phyloP scores from a whole-genome alignment of 2,888 invertebrate genomes.

The Thereva unica region DNA sequence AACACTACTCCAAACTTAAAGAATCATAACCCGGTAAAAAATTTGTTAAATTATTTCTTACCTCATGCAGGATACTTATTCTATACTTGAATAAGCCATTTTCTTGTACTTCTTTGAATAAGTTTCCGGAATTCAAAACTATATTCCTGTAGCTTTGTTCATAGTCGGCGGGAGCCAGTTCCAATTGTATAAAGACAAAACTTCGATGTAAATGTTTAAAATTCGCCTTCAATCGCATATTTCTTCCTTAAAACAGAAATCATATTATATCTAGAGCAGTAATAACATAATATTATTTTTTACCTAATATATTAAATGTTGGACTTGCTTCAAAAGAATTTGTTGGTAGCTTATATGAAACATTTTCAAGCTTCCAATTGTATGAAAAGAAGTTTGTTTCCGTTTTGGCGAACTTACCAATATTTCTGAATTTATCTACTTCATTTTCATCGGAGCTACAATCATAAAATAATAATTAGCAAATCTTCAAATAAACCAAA shows the following conservation, averaged over 20 bases:
- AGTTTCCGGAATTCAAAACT: constrained; percentile 52
- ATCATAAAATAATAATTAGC: background rate
- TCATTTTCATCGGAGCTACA: constrained; percentile 33
- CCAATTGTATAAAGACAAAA: constrained; percentile 52
- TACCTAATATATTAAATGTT: constrained; percentile 48
- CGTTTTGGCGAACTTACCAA: constrained; percentile 42
- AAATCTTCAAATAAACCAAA: too few species aligned
- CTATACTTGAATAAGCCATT: constrained; percentile 51
- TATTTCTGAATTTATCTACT: constrained; percentile 40
- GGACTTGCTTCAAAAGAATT: constrained; percentile 50
- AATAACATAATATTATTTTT: constrained; percentile 34
- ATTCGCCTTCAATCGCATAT: constrained; percentile 52
- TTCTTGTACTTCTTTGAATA: constrained; percentile 52
- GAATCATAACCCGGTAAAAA: background rate
- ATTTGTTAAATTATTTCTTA: constrained; percentile 36
- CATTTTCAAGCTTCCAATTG: constrained; percentile 57
- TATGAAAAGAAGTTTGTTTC: constrained; percentile 54
- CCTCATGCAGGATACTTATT: constrained; percentile 55
- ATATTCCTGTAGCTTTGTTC: constrained; percentile 47
- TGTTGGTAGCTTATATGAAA: constrained; percentile 49
- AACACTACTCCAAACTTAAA: too few species aligned
- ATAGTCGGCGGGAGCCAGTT: constrained; percentile 44
- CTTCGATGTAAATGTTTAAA: constrained; percentile 58
- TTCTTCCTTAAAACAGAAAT: constrained; percentile 50
- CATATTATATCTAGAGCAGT: background rate